Evolutionary conservation across 2,113 vertebrate species (phyloP).

Genomic region (Chaetodon trifascialis): DNA sequence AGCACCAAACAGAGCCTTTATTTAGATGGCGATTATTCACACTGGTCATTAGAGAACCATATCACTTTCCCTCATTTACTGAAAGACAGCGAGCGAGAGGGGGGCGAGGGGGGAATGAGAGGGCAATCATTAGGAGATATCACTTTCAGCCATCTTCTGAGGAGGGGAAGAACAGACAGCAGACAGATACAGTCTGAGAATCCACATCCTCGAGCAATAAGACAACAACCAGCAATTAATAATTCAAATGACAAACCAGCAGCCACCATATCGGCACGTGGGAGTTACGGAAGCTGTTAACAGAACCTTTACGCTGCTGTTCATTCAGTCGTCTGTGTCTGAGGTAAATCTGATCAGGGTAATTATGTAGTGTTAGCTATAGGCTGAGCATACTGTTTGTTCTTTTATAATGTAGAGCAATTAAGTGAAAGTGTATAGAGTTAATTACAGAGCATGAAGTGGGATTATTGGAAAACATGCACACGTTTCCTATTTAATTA

Average conservation of each 20-base stretch:
- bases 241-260: conserved; percentile 66
- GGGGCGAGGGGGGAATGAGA: conserved; percentile 57
- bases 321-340: conserved; percentile 19
- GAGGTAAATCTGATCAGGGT: conserved; percentile 38
- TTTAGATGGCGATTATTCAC: conserved; percentile 88
- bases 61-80: conserved; percentile 90
- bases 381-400: conserved; percentile 36
- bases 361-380: conserved; percentile 37
- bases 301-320: conserved; percentile 5
- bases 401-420: conserved; percentile 44
- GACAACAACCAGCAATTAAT: conserved; percentile 73
- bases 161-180: conserved; percentile 68
- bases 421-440: conserved; percentile 44
- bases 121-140: conserved; percentile 87
- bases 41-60: conserved; percentile 86
- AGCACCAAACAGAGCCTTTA: conserved; percentile 84
- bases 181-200: conserved; percentile 53
- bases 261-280: conserved; percentile 24
- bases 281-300: conserved; percentile 41
- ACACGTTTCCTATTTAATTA: conserved; percentile 42
- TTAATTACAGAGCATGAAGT: conserved; percentile 56
- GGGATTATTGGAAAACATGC: conserved; percentile 51
- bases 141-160: conserved; percentile 82
- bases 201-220: conserved; percentile 70
- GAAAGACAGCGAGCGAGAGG: conserved; percentile 78